These are phyloP conservation scores for Gopherus flavomarginatus DNA, from an alignment of 2,113 vertebrate species.

Conservation along the genomic window DNA sequence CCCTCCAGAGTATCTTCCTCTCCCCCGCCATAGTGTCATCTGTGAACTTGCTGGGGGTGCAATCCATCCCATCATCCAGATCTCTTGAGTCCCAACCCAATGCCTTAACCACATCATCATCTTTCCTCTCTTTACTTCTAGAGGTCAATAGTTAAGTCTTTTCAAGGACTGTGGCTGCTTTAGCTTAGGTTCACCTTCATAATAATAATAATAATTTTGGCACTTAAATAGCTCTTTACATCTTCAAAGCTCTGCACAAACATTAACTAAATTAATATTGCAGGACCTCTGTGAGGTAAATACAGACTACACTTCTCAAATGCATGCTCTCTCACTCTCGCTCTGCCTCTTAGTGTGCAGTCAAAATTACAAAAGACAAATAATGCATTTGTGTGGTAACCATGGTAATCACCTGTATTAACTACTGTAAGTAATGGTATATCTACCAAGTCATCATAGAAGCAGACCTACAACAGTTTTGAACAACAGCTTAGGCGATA, in stretches of 20 bases:
- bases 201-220: constrained; percentile 36
- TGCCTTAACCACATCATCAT: not conserved
- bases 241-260: constrained; percentile 50
- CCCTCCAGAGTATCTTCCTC: no score
- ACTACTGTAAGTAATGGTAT: constrained; percentile 59
- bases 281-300: constrained; percentile 57
- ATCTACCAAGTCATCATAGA: constrained; percentile 37
- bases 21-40: no score
- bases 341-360: constrained; percentile 50
- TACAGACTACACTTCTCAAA: constrained; percentile 62
- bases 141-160: constrained; percentile 33
- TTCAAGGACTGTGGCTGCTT: constrained; percentile 42
- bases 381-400: constrained; percentile 70
- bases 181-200: constrained; percentile 13
- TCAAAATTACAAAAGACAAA: constrained; percentile 72
- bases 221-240: constrained; percentile 39
- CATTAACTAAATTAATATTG: constrained; percentile 71
- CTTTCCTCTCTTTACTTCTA: not conserved
- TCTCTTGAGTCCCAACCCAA: not conserved
- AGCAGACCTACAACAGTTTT: not conserved
- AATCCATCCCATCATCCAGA: not conserved
- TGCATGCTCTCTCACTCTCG: constrained; percentile 19
- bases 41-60: no score
- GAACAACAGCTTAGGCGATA: not conserved
- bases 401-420: constrained; percentile 76